phyloP scores from a whole-genome alignment of 2,888 invertebrate species.

The Saturnia pavonia region DNA sequence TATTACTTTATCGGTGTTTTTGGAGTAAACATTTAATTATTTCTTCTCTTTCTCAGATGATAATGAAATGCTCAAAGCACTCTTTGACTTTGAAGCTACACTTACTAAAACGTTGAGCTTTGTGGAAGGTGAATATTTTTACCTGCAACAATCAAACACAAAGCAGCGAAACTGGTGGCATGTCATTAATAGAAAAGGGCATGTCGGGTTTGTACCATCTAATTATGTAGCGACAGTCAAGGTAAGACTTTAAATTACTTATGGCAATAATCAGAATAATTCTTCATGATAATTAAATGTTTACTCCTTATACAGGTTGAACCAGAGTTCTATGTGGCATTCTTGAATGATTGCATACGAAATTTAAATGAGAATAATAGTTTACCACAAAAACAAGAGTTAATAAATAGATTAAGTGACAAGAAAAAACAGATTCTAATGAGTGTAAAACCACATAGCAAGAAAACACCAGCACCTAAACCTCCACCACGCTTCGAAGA shows the following conservation, averaged over 20 bases:
- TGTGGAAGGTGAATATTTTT: slow-evolving; percentile 89
- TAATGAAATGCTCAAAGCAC: slow-evolving; percentile 90
- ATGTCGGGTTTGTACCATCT: slow-evolving; percentile 92
- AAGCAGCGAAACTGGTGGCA: slow-evolving; percentile 95
- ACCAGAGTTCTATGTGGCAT: slow-evolving; percentile 87
- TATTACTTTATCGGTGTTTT: background rate
- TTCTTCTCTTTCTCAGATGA: slow-evolving; percentile 73
- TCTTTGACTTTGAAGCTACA: slow-evolving; percentile 92
- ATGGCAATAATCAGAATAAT: slow-evolving; percentile 31
- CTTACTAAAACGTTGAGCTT: slow-evolving; percentile 92
- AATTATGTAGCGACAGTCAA: slow-evolving; percentile 92
- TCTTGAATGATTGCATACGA: slow-evolving; percentile 86
- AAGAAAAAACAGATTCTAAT: slow-evolving; percentile 83
- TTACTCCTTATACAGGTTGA: slow-evolving; percentile 76
- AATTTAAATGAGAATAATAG: slow-evolving; percentile 72
- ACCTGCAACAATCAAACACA: slow-evolving; percentile 88
- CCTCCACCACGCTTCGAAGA: slow-evolving; percentile 72
- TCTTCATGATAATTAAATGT: slow-evolving; percentile 24
- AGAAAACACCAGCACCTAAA: slow-evolving; percentile 70
- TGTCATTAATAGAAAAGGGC: slow-evolving; percentile 90
- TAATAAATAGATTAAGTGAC: slow-evolving; percentile 83
- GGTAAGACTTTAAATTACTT: slow-evolving; percentile 69
- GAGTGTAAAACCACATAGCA: slow-evolving; percentile 55
- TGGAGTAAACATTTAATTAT: background rate
- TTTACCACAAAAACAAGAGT: slow-evolving; percentile 82